phyloP scores from a whole-genome alignment of 2,888 invertebrate genomes.

The Pandemis corylana region DNA sequence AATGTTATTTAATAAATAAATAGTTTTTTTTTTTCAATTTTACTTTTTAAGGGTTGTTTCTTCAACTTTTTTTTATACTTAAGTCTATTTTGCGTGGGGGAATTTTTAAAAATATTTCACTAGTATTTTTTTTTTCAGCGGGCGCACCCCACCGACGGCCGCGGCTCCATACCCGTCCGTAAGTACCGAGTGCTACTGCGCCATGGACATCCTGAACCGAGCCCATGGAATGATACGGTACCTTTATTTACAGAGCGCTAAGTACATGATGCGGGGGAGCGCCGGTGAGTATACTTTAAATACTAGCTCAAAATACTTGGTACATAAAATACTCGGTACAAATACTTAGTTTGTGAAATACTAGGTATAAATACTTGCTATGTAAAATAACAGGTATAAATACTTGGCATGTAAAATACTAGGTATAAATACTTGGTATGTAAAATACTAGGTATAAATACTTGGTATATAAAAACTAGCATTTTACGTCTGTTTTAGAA shows the following conservation, averaged over 20 bases:
- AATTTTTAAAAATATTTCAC: neutral
- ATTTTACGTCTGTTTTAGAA: conserved; percentile 53
- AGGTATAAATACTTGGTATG: neutral
- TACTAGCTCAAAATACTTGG: neutral
- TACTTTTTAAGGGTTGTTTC: too few relatives aligned
- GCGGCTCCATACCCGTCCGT: conserved; percentile 36
- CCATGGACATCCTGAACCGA: conserved; percentile 35
- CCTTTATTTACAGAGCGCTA: conserved; percentile 43
- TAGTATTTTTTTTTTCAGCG: conserved; percentile 2
- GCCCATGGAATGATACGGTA: conserved; percentile 35
- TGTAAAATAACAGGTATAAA: neutral
- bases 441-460: conserved; percentile 1
- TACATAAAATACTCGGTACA: neutral
- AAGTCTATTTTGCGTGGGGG: too few relatives aligned
- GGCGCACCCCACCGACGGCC: conserved; percentile 25
- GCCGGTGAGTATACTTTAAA: conserved; percentile 50
- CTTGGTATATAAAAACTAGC: neutral
- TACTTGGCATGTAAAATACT: neutral
- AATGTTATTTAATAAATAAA: too few relatives aligned
- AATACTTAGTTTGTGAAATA: neutral
- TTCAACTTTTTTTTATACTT: too few relatives aligned
- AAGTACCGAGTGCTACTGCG: conserved; percentile 37
- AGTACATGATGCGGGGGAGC: conserved; percentile 48
- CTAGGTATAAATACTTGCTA: neutral
- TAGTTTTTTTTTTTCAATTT: too few relatives aligned